phyloP scores from a whole-genome alignment of 2,888 invertebrate genomes.

The Meghimatium bilineatum region DNA sequence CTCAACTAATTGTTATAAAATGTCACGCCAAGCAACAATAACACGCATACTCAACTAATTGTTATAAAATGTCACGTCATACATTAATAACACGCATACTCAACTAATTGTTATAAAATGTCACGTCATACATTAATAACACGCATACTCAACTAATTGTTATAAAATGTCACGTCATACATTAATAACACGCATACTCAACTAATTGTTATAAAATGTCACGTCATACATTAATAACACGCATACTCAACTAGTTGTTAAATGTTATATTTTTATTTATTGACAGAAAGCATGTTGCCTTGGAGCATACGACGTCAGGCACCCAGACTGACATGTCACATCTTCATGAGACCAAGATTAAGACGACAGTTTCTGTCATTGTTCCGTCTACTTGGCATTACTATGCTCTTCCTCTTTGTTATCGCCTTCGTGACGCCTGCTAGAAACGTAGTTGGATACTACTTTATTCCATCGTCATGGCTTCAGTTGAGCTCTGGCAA shows the following conservation, averaged over 20 bases:
- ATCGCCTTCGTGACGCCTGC: constrained; percentile 34
- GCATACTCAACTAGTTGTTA: neutral
- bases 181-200: too few species aligned
- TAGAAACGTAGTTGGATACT: constrained; percentile 32
- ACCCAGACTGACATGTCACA: neutral
- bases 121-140: too few species aligned
- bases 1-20: too few species aligned
- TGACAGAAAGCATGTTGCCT: neutral
- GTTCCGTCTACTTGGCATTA: neutral
- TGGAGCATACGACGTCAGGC: neutral
- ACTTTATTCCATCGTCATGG: constrained; percentile 36
- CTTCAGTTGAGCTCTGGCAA: constrained; percentile 24
- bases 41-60: too few species aligned
- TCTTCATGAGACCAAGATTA: neutral
- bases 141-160: too few species aligned
- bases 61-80: too few species aligned
- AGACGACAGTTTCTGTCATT: neutral
- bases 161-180: too few species aligned
- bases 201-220: too few species aligned
- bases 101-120: too few species aligned
- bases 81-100: too few species aligned
- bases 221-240: too few species aligned
- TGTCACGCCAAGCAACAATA: too few species aligned
- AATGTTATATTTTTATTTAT: neutral
- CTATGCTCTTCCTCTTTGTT: neutral